A percentile compares a stretch with the other conserved stretches of the same genome.
phyloP scores from a whole-genome alignment of 2,797 vertebrate species.

The Varecia variegata region DNA sequence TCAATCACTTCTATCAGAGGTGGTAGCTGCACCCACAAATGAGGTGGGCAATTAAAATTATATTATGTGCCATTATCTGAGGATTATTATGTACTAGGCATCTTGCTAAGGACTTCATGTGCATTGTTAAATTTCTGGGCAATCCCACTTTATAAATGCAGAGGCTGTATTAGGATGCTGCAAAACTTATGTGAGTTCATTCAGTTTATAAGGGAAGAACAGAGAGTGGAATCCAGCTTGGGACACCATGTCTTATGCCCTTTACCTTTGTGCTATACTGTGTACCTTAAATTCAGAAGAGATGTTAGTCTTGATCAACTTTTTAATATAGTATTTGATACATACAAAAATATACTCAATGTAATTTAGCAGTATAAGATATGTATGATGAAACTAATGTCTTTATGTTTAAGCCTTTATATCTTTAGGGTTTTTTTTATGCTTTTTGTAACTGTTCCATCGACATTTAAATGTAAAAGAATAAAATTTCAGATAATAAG shows the following conservation, averaged over 20 bases:
- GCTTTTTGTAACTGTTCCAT: not conserved
- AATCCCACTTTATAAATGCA: not conserved
- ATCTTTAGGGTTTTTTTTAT: not conserved
- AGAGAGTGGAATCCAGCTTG: not conserved
- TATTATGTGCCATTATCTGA: constrained; percentile 34
- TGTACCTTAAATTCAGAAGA: not conserved
- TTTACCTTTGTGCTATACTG: not conserved
- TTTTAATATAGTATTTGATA: not conserved
- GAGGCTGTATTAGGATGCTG: not conserved
- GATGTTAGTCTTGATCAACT: not conserved
- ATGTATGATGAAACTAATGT: not conserved
- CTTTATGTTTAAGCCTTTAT: not conserved
- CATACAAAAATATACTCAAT: not conserved
- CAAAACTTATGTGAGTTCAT: not conserved
- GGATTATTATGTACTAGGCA: not conserved
- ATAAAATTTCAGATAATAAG: not conserved
- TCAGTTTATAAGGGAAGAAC: not conserved
- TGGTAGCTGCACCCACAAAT: constrained; percentile 43
- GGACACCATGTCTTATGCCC: not conserved
- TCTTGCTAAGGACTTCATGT: constrained; percentile 5
- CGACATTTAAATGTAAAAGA: not conserved
- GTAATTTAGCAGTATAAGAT: not conserved
- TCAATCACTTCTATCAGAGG: constrained; percentile 12
- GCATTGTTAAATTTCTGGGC: not conserved
- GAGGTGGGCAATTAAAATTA: constrained; percentile 52